phyloP scores from a whole-genome alignment of 2,797 vertebrate species.

The Coregonus suidteri region DNA sequence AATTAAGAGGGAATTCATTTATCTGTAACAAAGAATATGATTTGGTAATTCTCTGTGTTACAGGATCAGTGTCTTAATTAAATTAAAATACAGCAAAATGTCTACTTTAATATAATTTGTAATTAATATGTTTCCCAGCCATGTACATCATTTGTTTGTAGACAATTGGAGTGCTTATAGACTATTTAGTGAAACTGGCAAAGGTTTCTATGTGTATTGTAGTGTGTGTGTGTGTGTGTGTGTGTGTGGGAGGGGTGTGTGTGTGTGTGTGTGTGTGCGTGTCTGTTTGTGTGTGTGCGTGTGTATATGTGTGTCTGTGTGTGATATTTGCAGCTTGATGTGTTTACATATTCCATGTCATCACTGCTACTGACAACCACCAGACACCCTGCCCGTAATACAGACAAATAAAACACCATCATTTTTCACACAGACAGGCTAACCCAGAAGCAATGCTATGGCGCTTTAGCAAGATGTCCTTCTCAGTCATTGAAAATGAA shows the following conservation, averaged over 20 bases:
- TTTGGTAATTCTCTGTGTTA: slow-evolving; percentile 62
- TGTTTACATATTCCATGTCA: slow-evolving; percentile 32
- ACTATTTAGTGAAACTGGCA: slow-evolving; percentile 25
- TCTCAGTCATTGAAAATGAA: slow-evolving; percentile 22
- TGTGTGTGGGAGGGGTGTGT: background rate
- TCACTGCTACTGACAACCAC: slow-evolving; percentile 25
- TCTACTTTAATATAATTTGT: slow-evolving; percentile 55
- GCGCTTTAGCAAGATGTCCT: slow-evolving; percentile 19
- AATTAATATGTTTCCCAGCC: slow-evolving; percentile 58
- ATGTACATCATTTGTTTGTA: slow-evolving; percentile 48
- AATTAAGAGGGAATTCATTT: slow-evolving; percentile 61
- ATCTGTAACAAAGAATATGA: slow-evolving; percentile 61
- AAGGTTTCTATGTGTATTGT: background rate
- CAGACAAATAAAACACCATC: slow-evolving; percentile 22
- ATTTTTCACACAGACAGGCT: slow-evolving; percentile 20
- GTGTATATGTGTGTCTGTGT: slow-evolving; percentile 12
- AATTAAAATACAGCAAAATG: slow-evolving; percentile 65
- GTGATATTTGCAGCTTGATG: background rate
- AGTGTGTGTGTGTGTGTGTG: background rate
- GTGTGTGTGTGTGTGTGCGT: too few relatives aligned
- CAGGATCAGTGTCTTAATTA: slow-evolving; percentile 63
- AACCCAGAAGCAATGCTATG: slow-evolving; percentile 13
- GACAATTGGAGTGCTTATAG: slow-evolving; percentile 51
- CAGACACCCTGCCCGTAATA: slow-evolving; percentile 16
- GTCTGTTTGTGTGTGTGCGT: background rate